These are phyloP conservation scores for Choristoneura rosaceana DNA, from an alignment of 2,888 invertebrate species.

Conservation along the genomic window DNA sequence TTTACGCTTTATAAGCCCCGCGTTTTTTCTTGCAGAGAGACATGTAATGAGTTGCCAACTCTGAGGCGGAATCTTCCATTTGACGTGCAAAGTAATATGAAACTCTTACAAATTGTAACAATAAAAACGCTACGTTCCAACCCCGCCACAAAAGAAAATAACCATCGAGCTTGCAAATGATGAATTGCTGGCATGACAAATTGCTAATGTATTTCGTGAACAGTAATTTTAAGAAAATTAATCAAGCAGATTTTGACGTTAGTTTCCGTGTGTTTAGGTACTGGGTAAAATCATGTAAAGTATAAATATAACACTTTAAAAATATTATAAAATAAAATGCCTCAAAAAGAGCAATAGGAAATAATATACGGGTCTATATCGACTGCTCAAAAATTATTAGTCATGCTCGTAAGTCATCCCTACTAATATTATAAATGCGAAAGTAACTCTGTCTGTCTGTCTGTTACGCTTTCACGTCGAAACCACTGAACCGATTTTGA, in stretches of 20 bases:
- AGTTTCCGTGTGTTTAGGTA: neutral
- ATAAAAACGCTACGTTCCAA: slow-evolving; percentile 36
- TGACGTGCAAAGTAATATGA: slow-evolving; percentile 43
- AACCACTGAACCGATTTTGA: no score
- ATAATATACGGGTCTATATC: no score
- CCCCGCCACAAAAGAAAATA: slow-evolving; percentile 9
- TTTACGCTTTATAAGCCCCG: slow-evolving; percentile 50
- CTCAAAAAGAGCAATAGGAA: no score
- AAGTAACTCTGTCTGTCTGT: no score
- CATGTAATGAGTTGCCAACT: slow-evolving; percentile 56
- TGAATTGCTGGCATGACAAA: slow-evolving; percentile 12
- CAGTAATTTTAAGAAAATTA: neutral
- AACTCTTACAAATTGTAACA: slow-evolving; percentile 45
- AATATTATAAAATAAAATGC: neutral
- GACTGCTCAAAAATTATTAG: no score
- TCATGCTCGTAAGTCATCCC: no score
- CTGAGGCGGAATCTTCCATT: slow-evolving; percentile 50
- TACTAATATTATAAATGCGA: no score
- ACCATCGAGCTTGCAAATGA: slow-evolving; percentile 3
- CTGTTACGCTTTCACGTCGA: no score
- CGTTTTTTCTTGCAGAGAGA: slow-evolving; percentile 34
- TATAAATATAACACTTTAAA: neutral
- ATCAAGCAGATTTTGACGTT: neutral
- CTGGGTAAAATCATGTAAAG: neutral
- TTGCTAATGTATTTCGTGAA: slow-evolving; percentile 6